phyloP scores from a whole-genome alignment of 1,140 invertebrate species.

The Brachionus angularis region DNA sequence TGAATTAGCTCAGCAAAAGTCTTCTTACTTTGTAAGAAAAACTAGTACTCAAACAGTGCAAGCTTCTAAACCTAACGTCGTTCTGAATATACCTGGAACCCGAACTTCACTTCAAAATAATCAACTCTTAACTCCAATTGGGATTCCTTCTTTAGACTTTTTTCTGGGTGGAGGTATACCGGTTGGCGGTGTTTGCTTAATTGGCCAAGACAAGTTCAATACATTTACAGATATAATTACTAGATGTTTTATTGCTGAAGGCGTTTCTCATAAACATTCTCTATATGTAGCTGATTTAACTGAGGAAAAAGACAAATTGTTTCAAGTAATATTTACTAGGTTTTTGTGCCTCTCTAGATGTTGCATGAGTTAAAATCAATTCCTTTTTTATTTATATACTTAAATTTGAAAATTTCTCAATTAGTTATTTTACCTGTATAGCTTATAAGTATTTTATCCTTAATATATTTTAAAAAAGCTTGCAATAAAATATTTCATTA shows the following conservation, averaged over 20 bases:
- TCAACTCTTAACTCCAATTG: conserved; percentile 32
- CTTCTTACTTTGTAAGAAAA: conserved; percentile 41
- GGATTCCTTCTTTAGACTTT: conserved; percentile 33
- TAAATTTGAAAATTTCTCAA: too few species aligned
- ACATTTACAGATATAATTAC: conserved; percentile 26
- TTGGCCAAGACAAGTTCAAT: conserved; percentile 28
- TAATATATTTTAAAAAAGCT: too few species aligned
- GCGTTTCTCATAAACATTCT: conserved; percentile 6
- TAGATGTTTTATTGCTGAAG: conserved; percentile 39
- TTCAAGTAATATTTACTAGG: too few species aligned
- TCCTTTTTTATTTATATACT: too few species aligned
- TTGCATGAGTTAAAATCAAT: too few species aligned
- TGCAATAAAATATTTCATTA: too few species aligned
- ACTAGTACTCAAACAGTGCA: not conserved
- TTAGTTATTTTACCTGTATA: too few species aligned
- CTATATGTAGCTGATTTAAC: conserved; percentile 18
- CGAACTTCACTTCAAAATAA: conserved; percentile 33
- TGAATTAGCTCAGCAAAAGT: conserved; percentile 5
- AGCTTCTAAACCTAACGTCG: not conserved
- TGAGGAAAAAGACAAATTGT: conserved; percentile 20
- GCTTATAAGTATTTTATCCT: too few species aligned
- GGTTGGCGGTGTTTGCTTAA: conserved; percentile 18
- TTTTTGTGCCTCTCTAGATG: too few species aligned
- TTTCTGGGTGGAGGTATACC: conserved; percentile 24
- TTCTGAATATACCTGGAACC: conserved; percentile 32